Base-by-base conservation (phyloP, 2,113 vertebrate species). In the Prietella phreatophila region DNA sequence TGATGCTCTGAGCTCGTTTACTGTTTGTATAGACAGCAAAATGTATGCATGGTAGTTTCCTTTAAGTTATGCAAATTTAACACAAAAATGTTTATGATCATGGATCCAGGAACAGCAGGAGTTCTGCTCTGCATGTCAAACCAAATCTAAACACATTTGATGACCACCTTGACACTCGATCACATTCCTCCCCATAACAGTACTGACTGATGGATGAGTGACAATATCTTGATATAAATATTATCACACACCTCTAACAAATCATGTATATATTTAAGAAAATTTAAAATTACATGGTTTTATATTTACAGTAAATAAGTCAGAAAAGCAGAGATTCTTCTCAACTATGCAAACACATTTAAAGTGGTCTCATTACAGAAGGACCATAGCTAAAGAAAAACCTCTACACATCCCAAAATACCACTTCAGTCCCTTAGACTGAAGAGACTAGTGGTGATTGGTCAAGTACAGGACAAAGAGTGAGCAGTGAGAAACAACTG, bases 1-100 rank as follows among this genome's bases (percentile, higher is more conserved):
- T 84, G 81, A 75, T 22, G 58, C 58, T 79, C 71, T 60, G 9
- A 60, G 33, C 53, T 71, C n/a, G 27, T 84, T 83, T 78, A 30
- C 36, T 83, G 80, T 30, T 27, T 50, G 17, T 83, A n/a, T 61
- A 47, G 69, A 87, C 11, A 36, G 69, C 42, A 60, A 65, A 83
- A 87, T 6, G 30, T 39, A 47, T 15, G 53, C 75, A 22, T 53
- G 67, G 14, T 50, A 30, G 30, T 58, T 86, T 81, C 25, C 33
- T 71, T 82, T 15, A 71, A 58, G 58, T 85, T 22, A 85, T 25
- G 15, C 50, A 79, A 22, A 47, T 20, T 20, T 61, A 79, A 63
- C 27, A 50, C 8, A 53, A 39, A 79, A 65, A 61, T 4, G 19
- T 50, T 79, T 86, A 47, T 86, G 15, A 61, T n/a, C 2, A 33